A percentile compares a stretch with the other conserved stretches of the same genome.
Conservation (phyloP, 2,888 invertebrate species). For the Toxonevra muliebris region DNA sequence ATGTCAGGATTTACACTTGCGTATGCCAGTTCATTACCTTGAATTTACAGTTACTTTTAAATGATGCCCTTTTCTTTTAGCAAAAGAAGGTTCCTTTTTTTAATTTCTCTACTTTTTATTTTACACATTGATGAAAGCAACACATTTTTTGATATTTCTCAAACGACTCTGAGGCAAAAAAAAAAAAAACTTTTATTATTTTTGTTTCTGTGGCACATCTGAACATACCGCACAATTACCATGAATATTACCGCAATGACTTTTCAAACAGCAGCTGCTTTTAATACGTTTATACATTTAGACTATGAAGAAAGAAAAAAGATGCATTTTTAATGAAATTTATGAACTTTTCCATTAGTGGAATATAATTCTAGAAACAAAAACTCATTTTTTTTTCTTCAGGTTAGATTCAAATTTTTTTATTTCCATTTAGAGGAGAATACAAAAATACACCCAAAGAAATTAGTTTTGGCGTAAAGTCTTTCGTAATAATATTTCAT, state of each 20-base stretch:
- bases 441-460: too few species aligned
- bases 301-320: too few species aligned
- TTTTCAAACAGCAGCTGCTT: slow-evolving; percentile 22
- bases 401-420: too few species aligned
- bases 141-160: slow-evolving; percentile 14
- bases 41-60: slow-evolving; percentile 56
- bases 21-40: slow-evolving; percentile 59
- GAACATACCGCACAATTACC: slow-evolving; percentile 24
- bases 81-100: background rate
- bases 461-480: too few species aligned
- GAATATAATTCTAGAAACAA: too few species aligned
- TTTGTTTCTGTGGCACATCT: slow-evolving; percentile 16
- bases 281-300: too few species aligned
- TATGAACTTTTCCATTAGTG: too few species aligned
- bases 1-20: slow-evolving; percentile 46
- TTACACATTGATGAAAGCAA: slow-evolving; percentile 19
- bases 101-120: slow-evolving; percentile 16
- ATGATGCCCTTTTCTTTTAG: slow-evolving; percentile 10
- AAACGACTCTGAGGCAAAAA: background rate
- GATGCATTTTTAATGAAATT: too few species aligned
- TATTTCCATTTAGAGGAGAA: too few species aligned
- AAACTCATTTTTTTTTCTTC: too few species aligned
- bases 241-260: slow-evolving; percentile 32
- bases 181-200: background rate
- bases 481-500: too few species aligned